Evolutionary conservation across 2,113 vertebrate species (phyloP), one percentile per base, ranked within the genome.

Genomic region (Corvus cornix): DNA sequence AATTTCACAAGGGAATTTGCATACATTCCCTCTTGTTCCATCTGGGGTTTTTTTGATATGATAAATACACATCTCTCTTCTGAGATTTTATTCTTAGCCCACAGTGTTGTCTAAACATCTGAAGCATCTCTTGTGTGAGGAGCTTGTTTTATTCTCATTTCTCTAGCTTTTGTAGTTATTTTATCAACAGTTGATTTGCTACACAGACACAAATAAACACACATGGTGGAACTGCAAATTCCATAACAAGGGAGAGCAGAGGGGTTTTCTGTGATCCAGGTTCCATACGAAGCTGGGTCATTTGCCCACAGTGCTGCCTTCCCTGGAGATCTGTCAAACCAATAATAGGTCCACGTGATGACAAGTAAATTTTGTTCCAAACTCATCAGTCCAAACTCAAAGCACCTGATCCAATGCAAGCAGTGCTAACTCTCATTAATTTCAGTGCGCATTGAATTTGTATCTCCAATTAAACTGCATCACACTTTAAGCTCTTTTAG

Each of bases 41-140:
- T 94, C 90, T 96, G 93, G 7, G 7, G 1, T 55, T 19, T 92
- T 93, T 93, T 93, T 73, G 0, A 46, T 90, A 88, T 88, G 62
- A 80, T 83, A 97, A 94, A 79, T 76, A 49, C 13, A 6, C 90
- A 60, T 82, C 49, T 89, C 31, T 84, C 60, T 72, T 91, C 58
- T 79, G 44, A 79, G 41, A 37, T 10, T 94, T 84, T 88, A 79
- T 89, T 95, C 82, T 80, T 92, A 87, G 67, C 24, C 31, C 28
- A 64, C 17, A 73, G 41, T 85, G 37, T 37, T 94, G 91, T 93
- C 62, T 53, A 66, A 59, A 44, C 66, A 73, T 72, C 41, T 79
- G 58, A 73, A 16, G 41, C 35, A 5, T 2, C 35, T 80, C 74
- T 94, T 76, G 31, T 66, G 22, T 21, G 43, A 87, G 58, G 22